These are phyloP conservation scores for Pelusios castaneus DNA, from an alignment of 2,113 vertebrate species.

Conservation along the genomic window DNA sequence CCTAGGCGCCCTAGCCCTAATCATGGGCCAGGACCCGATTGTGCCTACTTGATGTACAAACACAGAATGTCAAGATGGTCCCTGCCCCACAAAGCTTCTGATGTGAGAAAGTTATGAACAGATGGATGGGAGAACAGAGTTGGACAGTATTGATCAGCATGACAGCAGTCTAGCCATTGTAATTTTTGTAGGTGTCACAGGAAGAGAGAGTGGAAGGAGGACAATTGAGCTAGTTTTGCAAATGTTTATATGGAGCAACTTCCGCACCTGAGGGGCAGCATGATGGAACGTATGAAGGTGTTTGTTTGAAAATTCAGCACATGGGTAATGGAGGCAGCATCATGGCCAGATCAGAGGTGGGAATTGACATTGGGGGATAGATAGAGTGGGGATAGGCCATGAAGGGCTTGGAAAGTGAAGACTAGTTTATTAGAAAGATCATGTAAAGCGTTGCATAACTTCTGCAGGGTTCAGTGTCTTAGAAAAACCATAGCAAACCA, in stretches of 20 bases:
- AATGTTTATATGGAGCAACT: background rate
- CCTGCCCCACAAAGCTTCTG: background rate
- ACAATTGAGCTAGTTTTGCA: background rate
- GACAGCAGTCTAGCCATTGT: background rate
- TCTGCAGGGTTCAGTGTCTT: background rate
- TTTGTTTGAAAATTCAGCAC: background rate
- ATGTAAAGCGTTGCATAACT: background rate
- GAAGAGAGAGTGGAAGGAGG: background rate
- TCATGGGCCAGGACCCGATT: background rate
- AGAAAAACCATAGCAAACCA: constrained; percentile 38
- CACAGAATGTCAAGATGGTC: background rate
- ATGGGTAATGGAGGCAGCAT: background rate
- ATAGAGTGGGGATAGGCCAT: background rate
- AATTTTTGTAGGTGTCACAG: background rate
- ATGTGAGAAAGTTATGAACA: background rate
- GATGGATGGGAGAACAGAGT: background rate
- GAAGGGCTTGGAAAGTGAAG: constrained; percentile 13
- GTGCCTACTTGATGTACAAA: background rate
- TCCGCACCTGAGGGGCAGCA: background rate
- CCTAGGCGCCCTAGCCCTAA: background rate
- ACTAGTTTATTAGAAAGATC: fast-evolving
- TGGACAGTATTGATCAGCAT: background rate
- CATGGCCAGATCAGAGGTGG: background rate
- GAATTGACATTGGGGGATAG: background rate
- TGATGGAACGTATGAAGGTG: background rate